Evolutionary conservation across 2,888 invertebrate genomes (phyloP).

Genomic region (Mythimna lalbum): DNA sequence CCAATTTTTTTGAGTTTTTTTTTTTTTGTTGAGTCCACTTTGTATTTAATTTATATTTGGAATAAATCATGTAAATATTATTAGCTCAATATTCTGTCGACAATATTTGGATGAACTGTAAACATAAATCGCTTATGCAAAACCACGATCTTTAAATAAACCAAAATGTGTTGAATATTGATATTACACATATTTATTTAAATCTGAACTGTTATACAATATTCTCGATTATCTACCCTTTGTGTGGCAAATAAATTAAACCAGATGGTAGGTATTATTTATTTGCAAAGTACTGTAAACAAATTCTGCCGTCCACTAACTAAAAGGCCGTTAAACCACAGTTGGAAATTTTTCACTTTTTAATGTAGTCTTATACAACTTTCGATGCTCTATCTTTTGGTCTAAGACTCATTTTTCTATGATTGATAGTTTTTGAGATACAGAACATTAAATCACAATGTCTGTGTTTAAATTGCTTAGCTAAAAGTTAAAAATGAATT

Average conservation of each 20-base stretch:
- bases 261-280: conserved; percentile 11
- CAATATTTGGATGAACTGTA: neutral
- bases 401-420: no score
- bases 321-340: no score
- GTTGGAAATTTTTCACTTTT: no score
- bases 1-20: neutral
- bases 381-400: no score
- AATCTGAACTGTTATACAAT: conserved; percentile 11
- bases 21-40: no score
- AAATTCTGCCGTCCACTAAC: no score
- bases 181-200: conserved; percentile 24
- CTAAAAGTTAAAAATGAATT: no score
- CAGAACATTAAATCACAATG: no score
- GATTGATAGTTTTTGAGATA: no score
- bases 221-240: conserved; percentile 13
- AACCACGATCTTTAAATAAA: conserved; percentile 36
- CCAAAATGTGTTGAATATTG: conserved; percentile 19
- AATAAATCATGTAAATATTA: neutral
- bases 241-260: conserved; percentile 25
- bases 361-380: no score
- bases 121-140: conserved; percentile 32
- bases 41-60: no score
- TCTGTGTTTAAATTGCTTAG: no score
- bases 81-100: neutral
- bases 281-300: conserved; percentile 17